Conservation (phyloP, 2,888 invertebrate genomes). For the Harmothoe impar region DNA sequence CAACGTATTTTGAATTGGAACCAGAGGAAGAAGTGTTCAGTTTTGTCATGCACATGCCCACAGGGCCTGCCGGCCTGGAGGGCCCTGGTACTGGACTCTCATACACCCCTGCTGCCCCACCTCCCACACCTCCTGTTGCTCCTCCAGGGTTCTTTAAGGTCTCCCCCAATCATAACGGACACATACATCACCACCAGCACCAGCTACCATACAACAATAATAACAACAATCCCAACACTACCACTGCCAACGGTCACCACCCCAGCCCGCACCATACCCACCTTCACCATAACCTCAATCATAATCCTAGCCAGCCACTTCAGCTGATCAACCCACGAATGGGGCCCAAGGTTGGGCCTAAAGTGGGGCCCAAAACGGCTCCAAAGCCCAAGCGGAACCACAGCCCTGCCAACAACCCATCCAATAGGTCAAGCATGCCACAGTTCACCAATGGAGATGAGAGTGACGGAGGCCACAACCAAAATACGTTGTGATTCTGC, state of each 20-base stretch:
- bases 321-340: background rate
- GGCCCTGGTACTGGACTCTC: background rate
- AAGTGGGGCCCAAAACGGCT: constrained; percentile 42
- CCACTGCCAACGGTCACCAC: background rate
- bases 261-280: background rate
- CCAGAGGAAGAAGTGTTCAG: constrained; percentile 57
- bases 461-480: background rate
- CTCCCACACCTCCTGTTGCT: constrained; percentile 38
- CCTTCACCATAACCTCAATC: background rate
- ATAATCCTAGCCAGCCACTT: background rate
- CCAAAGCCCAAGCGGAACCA: constrained; percentile 24
- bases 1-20: constrained; percentile 63
- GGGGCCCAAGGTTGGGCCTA: background rate
- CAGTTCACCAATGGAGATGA: constrained; percentile 43
- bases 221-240: background rate
- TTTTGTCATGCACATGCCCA: constrained; percentile 56
- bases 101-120: background rate
- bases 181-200: constrained; percentile 46
- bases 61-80: background rate
- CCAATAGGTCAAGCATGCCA: constrained; percentile 51
- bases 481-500: constrained; percentile 50
- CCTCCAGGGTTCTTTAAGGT: constrained; percentile 38
- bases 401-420: background rate
- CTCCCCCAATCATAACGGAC: constrained; percentile 7
- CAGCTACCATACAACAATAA: background rate